Evolutionary conservation across 2,888 invertebrate genomes (phyloP).

Genomic region (Sminthurinus aureus): DNA sequence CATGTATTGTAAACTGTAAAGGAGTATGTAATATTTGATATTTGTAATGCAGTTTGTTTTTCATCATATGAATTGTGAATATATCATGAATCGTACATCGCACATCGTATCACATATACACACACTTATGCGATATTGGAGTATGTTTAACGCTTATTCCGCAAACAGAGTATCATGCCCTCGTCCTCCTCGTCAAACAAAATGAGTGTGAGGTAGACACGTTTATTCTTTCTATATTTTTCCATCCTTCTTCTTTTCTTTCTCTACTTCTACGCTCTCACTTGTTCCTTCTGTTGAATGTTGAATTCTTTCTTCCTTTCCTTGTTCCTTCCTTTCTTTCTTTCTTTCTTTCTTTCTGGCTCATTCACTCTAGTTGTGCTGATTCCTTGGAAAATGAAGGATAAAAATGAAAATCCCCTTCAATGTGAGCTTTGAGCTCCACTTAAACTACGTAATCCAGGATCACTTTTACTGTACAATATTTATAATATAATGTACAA

Average conservation of each 20-base stretch:
- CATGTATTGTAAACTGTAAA: too few species aligned
- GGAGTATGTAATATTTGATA: not conserved
- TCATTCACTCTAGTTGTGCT: not conserved
- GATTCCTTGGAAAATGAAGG: constrained; percentile 25
- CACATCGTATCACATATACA: not conserved
- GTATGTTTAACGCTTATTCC: not conserved
- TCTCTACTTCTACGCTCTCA: too few species aligned
- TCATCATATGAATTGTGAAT: not conserved
- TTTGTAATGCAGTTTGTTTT: not conserved
- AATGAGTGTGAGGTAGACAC: constrained; percentile 3
- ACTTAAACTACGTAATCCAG: constrained; percentile 19
- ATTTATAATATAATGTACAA: not conserved
- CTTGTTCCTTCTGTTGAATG: too few species aligned
- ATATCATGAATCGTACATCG: not conserved
- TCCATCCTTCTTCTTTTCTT: not conserved
- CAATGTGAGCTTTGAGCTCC: constrained; percentile 27
- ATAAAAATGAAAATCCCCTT: constrained; percentile 16
- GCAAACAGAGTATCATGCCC: constrained; percentile 19
- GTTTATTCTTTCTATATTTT: not conserved
- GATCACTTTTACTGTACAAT: constrained; percentile 20
- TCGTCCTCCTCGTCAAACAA: constrained; percentile 17
- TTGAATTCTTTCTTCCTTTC: not conserved
- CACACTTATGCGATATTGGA: not conserved
- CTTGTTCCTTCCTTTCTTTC: not conserved
- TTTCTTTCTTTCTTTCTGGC: not conserved